A percentile compares a stretch with the other conserved stretches of the same genome.
phyloP scores from a whole-genome alignment of 2,797 vertebrate genomes.

The Anguilla anguilla region DNA sequence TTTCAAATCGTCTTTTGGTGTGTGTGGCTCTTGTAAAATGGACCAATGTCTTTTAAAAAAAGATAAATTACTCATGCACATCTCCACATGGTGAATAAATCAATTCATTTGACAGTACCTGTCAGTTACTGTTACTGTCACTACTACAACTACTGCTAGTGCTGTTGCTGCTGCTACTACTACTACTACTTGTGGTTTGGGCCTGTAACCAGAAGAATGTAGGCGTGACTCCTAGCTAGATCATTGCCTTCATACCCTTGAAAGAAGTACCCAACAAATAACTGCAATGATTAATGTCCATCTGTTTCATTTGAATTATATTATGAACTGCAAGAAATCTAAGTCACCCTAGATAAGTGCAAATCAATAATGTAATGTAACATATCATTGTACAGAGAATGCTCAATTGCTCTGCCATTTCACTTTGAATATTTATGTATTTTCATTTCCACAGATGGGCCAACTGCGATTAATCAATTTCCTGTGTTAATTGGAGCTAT shows the following conservation, averaged over 20 bases:
- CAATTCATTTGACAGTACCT: background rate
- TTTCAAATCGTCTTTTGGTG: background rate
- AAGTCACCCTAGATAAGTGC: background rate
- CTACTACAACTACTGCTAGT: background rate
- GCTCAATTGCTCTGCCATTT: background rate
- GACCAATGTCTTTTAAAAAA: background rate
- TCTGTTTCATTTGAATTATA: background rate
- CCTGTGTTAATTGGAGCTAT: conserved; percentile 8
- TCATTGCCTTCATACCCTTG: background rate
- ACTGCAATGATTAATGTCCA: background rate
- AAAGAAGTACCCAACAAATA: background rate
- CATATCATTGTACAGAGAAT: conserved; percentile 13
- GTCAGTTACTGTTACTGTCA: background rate
- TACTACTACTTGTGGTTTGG: background rate
- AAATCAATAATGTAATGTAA: background rate
- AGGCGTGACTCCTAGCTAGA: background rate
- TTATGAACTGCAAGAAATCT: background rate
- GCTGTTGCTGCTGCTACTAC: too few species aligned
- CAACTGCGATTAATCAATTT: background rate
- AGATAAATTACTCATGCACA: background rate
- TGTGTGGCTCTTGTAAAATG: background rate
- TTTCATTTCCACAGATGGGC: background rate
- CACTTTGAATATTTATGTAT: background rate
- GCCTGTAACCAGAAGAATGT: background rate
- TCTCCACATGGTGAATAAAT: background rate